phyloP scores from a whole-genome alignment of 2,113 vertebrate species.

The Malurus cyaneus region DNA sequence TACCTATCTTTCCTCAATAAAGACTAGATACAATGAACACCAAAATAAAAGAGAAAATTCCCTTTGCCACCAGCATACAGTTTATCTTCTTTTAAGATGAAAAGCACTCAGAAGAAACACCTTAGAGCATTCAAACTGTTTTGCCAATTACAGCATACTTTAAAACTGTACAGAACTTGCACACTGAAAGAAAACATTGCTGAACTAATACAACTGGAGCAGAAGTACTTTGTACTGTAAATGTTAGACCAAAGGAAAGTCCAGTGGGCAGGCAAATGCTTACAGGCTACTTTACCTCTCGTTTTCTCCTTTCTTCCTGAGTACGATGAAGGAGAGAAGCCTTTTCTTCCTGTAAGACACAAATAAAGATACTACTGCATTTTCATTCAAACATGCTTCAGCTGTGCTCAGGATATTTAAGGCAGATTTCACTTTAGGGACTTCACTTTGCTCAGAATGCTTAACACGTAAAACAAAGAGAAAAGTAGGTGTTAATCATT shows the following conservation, averaged over 20 bases:
- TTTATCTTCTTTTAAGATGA: neutral
- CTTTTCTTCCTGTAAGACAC: slow-evolving; percentile 88
- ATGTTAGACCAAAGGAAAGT: neutral
- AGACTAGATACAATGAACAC: neutral
- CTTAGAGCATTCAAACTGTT: neutral
- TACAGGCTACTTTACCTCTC: slow-evolving; percentile 83
- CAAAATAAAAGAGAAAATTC: neutral
- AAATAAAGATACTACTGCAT: neutral
- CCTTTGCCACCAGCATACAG: neutral
- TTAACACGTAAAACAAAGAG: rapidly evolving
- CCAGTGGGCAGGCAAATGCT: neutral
- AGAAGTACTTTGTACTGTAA: neutral
- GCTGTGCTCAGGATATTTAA: neutral
- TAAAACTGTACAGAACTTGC: neutral
- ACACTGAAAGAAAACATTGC: neutral
- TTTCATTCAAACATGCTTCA: neutral
- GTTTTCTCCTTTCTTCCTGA: slow-evolving; percentile 94
- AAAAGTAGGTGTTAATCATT: neutral
- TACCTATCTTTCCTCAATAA: neutral
- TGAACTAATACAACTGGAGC: neutral
- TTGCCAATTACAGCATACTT: neutral
- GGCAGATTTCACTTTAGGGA: neutral
- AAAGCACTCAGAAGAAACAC: neutral
- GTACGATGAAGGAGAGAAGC: slow-evolving; percentile 95
- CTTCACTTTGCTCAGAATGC: neutral